A percentile compares a stretch with the other conserved stretches of the same genome.
phyloP scores from a whole-genome alignment of 2,888 invertebrate species.

The Cacoxenus indagator region DNA sequence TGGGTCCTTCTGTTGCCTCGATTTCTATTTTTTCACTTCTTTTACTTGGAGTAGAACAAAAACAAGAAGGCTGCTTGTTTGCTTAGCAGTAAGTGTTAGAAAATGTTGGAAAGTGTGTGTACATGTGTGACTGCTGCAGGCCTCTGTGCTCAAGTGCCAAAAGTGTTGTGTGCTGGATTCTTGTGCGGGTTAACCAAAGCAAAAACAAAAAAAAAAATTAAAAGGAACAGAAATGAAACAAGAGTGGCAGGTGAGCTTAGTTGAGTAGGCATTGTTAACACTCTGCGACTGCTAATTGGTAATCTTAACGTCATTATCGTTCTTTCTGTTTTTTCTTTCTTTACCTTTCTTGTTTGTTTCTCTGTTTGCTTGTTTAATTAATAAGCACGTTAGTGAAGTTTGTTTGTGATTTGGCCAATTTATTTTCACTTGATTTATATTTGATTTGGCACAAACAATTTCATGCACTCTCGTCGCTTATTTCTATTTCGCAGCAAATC shows the following conservation, averaged over 20 bases:
- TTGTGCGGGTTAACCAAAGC: conserved; percentile 48
- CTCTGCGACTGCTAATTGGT: conserved; percentile 44
- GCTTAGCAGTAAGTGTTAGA: not conserved
- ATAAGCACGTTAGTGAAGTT: conserved; percentile 49
- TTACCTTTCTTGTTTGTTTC: conserved; percentile 40
- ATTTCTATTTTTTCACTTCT: conserved; percentile 28
- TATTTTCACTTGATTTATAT: not conserved
- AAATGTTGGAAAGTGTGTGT: not conserved
- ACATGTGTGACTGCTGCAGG: conserved; percentile 10
- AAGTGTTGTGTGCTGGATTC: conserved; percentile 32
- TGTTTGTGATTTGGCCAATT: not conserved
- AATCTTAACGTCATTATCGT: conserved; percentile 18
- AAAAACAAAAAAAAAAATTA: too few relatives aligned
- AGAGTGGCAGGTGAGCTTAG: not conserved
- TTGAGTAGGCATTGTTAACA: conserved; percentile 48
- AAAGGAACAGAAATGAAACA: too few relatives aligned
- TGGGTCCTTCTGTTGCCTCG: conserved; percentile 31
- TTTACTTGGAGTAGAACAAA: conserved; percentile 13
- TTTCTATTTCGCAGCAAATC: conserved; percentile 37
- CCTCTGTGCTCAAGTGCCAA: not conserved
- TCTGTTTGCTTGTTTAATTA: conserved; percentile 54
- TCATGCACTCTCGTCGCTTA: not conserved
- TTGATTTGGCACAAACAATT: not conserved
- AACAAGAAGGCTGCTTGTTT: conserved; percentile 25
- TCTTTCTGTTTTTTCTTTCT: conserved; percentile 1